Conservation (phyloP, 2,797 vertebrate species). For the Gallinago stenura region DNA sequence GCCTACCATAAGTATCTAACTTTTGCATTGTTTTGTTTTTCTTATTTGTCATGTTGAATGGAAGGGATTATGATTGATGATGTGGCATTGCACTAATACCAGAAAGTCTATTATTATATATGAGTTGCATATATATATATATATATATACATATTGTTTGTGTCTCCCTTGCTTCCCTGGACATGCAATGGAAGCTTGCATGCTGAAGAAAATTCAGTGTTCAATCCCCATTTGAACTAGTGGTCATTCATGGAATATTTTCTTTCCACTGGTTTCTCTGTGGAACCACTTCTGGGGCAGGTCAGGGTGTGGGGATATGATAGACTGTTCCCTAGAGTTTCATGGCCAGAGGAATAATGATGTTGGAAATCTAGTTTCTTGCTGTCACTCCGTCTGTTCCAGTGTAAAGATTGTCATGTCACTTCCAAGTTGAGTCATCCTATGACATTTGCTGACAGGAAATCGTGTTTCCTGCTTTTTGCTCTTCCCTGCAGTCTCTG, state of each 20-base stretch:
- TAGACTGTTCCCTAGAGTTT: not conserved
- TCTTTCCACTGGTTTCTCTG: not conserved
- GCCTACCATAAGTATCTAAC: not conserved
- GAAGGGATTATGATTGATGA: not conserved
- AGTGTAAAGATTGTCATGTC: not conserved
- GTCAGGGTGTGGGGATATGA: fast-evolving
- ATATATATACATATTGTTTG: too few relatives aligned
- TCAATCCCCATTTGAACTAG: not conserved
- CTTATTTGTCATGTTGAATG: not conserved
- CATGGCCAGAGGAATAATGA: not conserved
- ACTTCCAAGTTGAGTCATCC: not conserved
- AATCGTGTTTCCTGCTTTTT: not conserved
- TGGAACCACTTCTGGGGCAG: not conserved
- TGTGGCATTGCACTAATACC: not conserved
- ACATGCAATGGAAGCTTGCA: not conserved
- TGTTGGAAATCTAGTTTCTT: not conserved
- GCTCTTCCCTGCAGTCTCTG: not conserved
- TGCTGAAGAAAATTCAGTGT: not conserved
- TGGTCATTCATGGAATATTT: not conserved
- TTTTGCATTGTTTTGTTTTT: not conserved
- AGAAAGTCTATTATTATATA: not conserved
- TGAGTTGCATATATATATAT: not conserved
- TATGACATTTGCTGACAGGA: not conserved
- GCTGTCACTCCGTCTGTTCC: not conserved
- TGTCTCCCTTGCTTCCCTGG: too few relatives aligned